phyloP scores from a whole-genome alignment of 2,797 vertebrate genomes.

The Masticophis lateralis region DNA sequence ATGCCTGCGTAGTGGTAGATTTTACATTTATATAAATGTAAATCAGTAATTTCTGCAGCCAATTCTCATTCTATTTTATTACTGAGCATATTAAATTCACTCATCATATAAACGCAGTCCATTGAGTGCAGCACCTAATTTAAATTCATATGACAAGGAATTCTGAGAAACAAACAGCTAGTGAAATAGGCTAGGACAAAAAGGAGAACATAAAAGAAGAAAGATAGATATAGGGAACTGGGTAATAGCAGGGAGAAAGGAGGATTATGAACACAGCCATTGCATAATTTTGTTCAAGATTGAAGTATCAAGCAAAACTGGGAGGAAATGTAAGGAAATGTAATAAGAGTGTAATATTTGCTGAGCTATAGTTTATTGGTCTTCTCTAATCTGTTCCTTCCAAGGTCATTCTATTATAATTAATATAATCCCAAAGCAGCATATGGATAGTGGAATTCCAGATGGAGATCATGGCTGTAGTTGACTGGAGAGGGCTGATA shows the following conservation, averaged over 20 bases:
- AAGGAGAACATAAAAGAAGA: background rate
- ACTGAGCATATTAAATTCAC: conserved; percentile 1
- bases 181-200: background rate
- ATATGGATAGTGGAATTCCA: background rate
- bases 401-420: background rate
- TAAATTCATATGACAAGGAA: background rate
- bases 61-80: background rate
- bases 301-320: background rate
- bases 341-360: background rate
- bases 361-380: background rate
- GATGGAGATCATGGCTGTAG: background rate
- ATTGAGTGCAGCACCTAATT: background rate
- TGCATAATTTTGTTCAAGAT: background rate
- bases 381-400: background rate
- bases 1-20: background rate
- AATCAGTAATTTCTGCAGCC: background rate
- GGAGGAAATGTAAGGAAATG: background rate
- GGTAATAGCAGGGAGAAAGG: background rate
- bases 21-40: background rate
- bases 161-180: background rate
- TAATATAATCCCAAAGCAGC: background rate
- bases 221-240: background rate
- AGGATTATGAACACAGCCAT: background rate
- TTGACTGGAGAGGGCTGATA: background rate
- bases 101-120: background rate